Conservation (phyloP, 2,888 invertebrate species). For the Agrenia bidenticulata region DNA sequence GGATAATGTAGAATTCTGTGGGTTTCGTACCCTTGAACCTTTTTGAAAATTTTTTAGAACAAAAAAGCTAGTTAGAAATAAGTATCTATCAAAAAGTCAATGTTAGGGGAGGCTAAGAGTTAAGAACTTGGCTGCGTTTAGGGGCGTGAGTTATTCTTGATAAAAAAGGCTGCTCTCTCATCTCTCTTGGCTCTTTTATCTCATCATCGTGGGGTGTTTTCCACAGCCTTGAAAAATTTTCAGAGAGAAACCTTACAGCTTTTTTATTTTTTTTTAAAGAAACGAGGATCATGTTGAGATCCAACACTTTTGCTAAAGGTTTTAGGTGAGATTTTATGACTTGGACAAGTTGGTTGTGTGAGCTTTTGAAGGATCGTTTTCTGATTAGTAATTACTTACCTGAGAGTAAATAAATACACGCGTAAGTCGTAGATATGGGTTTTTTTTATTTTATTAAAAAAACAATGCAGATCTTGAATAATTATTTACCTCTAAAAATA, state of each 20-base stretch:
- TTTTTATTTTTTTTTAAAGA: not conserved
- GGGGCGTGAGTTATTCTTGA: constrained; percentile 11
- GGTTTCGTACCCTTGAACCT: not conserved
- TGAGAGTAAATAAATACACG: too few species aligned
- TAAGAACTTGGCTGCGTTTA: not conserved
- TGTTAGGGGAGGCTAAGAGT: constrained; percentile 8
- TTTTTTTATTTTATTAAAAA: too few species aligned
- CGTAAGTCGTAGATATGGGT: too few species aligned
- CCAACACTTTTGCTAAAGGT: not conserved
- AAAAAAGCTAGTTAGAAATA: not conserved
- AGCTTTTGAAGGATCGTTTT: too few species aligned
- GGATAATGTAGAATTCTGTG: not conserved
- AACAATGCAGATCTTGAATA: too few species aligned
- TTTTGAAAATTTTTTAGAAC: not conserved
- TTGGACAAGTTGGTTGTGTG: too few species aligned
- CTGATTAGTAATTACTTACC: too few species aligned
- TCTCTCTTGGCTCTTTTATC: not conserved
- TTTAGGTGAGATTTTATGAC: not conserved
- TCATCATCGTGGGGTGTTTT: constrained; percentile 7
- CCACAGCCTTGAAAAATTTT: not conserved
- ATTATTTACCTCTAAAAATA: too few species aligned
- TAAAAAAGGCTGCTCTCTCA: not conserved
- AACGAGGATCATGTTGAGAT: constrained; percentile 2
- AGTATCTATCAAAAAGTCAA: constrained; percentile 12
- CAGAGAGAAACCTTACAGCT: not conserved